Evolutionary conservation across 2,888 invertebrate genomes (phyloP), one percentile per base, ranked within the genome.

Genomic region (Tricholauxania praeusta): DNA sequence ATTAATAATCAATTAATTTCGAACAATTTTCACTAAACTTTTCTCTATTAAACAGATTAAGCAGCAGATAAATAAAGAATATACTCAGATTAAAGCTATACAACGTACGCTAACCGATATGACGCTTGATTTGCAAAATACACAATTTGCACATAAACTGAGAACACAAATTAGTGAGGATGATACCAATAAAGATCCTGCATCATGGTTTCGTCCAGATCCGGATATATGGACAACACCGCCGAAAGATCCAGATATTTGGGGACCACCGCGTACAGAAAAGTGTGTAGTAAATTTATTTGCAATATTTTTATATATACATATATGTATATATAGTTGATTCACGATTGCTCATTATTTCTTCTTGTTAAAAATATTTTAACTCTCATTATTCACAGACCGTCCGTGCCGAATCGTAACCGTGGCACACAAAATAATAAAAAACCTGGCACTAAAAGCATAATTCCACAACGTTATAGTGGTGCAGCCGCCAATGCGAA

Each of bases 41-140:
- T 15, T 63, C 57, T 17, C 17, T 19, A 22, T 59, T 28, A 22
- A 63, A 72, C 79, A 96, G 95, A 93, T 97, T 28, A 95, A 96
- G 84, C 93, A 94, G 82, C 94, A 96, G 87, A 93, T 98, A 83
- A 93, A 91, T 59, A 91, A 93, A 72, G 98, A 98, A 86, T 96
- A 95, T 86, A 95, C 96, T 82, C 93, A 95, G 87, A 92, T 98
- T 63, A 97, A 97, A 87, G 92, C 93, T 76, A 86, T 88, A 73
- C 88, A 88, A 80, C 85, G 85, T 71, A 86, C 87, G 49, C 79
- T 88, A 49, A 80, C 83, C 48, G 87, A 88, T 60, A 87, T 88
- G 79, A 87, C 88, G 12, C 78, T 88, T 73, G 88, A 88, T 77
- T 78, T 88, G 74, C 86, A 88, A 77, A 84, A 79, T 72, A 83